phyloP scores from a whole-genome alignment of 2,113 vertebrate genomes.

The Amazona vittata region DNA sequence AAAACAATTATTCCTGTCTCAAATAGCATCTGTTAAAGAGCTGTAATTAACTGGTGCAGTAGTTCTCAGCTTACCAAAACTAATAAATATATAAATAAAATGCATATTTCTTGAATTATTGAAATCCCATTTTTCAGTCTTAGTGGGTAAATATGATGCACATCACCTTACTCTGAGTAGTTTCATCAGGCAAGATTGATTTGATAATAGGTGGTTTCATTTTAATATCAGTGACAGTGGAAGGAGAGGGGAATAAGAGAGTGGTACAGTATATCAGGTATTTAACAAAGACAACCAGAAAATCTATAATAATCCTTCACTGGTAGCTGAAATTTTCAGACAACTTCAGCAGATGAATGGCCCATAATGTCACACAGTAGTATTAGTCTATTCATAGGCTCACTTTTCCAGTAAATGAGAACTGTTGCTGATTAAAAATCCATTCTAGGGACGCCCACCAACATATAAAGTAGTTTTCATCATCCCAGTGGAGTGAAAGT shows the following conservation, averaged over 20 bases:
- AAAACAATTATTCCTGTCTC: neutral
- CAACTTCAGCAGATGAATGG: conserved; percentile 70
- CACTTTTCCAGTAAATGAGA: conserved; percentile 69
- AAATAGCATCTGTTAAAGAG: neutral
- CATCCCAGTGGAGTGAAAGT: conserved; percentile 10
- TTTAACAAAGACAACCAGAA: conserved; percentile 77
- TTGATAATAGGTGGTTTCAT: conserved; percentile 74
- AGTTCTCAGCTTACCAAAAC: conserved; percentile 37
- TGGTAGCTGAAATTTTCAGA: conserved; percentile 72
- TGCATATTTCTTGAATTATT: neutral
- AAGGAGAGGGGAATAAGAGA: conserved; percentile 60
- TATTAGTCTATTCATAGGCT: conserved; percentile 63
- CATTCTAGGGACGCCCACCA: conserved; percentile 26
- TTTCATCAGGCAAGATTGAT: conserved; percentile 67
- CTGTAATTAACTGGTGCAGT: conserved; percentile 35
- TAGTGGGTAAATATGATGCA: conserved; percentile 49
- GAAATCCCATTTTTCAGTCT: conserved; percentile 34
- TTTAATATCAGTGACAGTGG: conserved; percentile 70
- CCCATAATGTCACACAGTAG: conserved; percentile 60
- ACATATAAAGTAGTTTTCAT: conserved; percentile 60
- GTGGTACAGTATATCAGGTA: conserved; percentile 69
- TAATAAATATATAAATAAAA: conserved; percentile 19
- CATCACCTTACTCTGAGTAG: conserved; percentile 26
- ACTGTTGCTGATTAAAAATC: conserved; percentile 76
- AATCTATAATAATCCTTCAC: conserved; percentile 77